Evolutionary conservation across 2,888 invertebrate genomes (phyloP).

Genomic region (Gisinianus flammeolus): DNA sequence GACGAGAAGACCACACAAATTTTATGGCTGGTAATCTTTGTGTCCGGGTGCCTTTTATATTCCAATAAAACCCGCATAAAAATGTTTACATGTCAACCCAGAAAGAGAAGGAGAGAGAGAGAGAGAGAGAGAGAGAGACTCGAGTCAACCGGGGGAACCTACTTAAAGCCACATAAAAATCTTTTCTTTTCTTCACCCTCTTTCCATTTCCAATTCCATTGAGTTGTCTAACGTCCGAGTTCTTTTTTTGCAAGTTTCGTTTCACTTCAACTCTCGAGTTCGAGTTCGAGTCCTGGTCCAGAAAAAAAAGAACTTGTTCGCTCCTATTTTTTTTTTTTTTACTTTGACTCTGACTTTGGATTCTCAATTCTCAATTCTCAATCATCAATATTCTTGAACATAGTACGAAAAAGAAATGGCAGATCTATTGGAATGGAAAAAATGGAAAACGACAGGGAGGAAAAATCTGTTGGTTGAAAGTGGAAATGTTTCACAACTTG

Average conservation of each 20-base stretch:
- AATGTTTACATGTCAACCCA: conserved; percentile 29
- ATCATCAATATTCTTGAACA: too few relatives aligned
- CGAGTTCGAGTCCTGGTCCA: too few relatives aligned
- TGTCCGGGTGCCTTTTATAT: conserved; percentile 38
- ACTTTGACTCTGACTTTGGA: neutral
- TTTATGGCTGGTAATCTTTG: conserved; percentile 37
- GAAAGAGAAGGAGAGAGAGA: neutral
- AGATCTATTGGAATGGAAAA: too few relatives aligned
- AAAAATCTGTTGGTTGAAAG: too few relatives aligned
- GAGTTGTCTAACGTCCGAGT: too few relatives aligned
- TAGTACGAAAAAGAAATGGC: too few relatives aligned
- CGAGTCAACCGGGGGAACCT: conserved; percentile 8
- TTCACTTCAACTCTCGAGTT: too few relatives aligned
- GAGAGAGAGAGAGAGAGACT: neutral
- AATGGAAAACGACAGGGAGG: too few relatives aligned
- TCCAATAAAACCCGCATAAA: conserved; percentile 39
- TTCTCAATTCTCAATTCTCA: too few relatives aligned
- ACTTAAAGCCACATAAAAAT: conserved; percentile 29
- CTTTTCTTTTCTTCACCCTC: neutral
- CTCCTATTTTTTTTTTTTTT: neutral
- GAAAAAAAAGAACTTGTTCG: conserved; percentile 6
- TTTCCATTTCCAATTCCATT: neutral
- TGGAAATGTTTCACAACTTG: neutral
- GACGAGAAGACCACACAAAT: conserved; percentile 25
- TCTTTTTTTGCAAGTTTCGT: too few relatives aligned